Evolutionary conservation across 1,140 invertebrate species (phyloP).

Genomic region (Macrocentrus cingulum): DNA sequence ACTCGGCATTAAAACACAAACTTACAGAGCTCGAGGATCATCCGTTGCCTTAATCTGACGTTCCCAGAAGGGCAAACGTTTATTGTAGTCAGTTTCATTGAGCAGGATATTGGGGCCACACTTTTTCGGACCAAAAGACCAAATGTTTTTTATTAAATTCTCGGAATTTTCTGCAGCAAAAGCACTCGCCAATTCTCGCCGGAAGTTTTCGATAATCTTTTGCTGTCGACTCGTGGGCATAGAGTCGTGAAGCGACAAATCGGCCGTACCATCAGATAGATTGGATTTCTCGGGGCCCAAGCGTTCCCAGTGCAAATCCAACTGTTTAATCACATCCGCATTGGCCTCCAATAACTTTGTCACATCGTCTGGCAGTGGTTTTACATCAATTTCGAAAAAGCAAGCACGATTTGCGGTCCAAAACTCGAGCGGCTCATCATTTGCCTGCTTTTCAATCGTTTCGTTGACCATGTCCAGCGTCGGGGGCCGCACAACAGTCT

Average conservation of each 20-base stretch:
- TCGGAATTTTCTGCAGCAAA: slow-evolving; percentile 64
- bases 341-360: slow-evolving; percentile 71
- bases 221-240: slow-evolving; percentile 60
- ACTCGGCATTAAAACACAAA: slow-evolving; percentile 20
- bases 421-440: slow-evolving; percentile 62
- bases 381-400: slow-evolving; percentile 74
- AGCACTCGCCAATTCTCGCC: slow-evolving; percentile 64
- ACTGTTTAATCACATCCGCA: slow-evolving; percentile 62
- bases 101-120: slow-evolving; percentile 88
- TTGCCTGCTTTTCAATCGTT: slow-evolving; percentile 67
- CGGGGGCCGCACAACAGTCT: slow-evolving; percentile 85
- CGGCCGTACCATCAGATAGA: slow-evolving; percentile 23
- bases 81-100: slow-evolving; percentile 69
- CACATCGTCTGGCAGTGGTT: slow-evolving; percentile 76
- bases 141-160: slow-evolving; percentile 73
- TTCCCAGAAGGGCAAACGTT: slow-evolving; percentile 49
- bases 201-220: slow-evolving; percentile 65
- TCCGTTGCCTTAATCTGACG: slow-evolving; percentile 33
- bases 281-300: slow-evolving; percentile 33
- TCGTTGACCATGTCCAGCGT: slow-evolving; percentile 90
- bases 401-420: slow-evolving; percentile 74
- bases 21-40: slow-evolving; percentile 47
- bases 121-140: slow-evolving; percentile 87
- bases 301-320: slow-evolving; percentile 55
- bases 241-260: slow-evolving; percentile 34